Conservation (phyloP, 2,113 vertebrate genomes). For the Mellivora capensis region DNA sequence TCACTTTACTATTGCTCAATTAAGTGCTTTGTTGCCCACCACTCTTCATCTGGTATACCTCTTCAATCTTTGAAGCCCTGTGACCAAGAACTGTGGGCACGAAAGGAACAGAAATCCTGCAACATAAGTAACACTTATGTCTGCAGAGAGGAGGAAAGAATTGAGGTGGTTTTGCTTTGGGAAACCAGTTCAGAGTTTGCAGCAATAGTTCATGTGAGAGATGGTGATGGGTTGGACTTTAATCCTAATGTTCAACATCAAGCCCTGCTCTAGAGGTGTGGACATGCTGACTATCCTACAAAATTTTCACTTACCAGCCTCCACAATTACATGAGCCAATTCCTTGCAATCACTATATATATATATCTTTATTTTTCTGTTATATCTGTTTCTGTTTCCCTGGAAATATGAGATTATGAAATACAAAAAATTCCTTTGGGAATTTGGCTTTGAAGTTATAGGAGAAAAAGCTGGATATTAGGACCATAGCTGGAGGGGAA, state of each 20-base stretch:
- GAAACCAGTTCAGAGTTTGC: neutral
- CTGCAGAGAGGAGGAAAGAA: neutral
- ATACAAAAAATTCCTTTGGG: neutral
- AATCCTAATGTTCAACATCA: neutral
- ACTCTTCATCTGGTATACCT: neutral
- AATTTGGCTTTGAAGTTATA: neutral
- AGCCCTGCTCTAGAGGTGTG: neutral
- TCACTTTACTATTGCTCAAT: neutral
- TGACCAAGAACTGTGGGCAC: neutral
- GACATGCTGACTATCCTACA: neutral
- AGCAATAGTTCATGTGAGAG: neutral
- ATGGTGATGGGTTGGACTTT: neutral
- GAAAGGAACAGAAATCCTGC: neutral
- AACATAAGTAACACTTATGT: neutral
- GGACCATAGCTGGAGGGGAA: neutral
- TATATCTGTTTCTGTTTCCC: neutral
- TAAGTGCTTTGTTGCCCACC: neutral
- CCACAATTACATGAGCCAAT: neutral
- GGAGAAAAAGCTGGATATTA: neutral
- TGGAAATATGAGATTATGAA: neutral
- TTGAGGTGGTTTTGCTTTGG: neutral
- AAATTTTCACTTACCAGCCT: neutral
- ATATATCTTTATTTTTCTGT: neutral
- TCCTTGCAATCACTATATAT: neutral
- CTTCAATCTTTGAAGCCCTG: neutral